Conservation (phyloP, 2,888 invertebrate species). For the Latheticus oryzae region DNA sequence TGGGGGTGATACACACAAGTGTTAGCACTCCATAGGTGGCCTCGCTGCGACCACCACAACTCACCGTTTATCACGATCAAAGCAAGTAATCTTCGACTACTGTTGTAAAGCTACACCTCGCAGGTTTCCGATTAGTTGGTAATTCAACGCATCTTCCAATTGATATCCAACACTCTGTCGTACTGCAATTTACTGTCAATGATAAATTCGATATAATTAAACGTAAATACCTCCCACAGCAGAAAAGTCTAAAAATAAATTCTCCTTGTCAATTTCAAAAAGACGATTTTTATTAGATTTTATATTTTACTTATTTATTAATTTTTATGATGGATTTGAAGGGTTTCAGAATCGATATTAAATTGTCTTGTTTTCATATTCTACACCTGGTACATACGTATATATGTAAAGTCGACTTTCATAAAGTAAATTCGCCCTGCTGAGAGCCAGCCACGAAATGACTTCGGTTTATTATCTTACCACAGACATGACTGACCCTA, state of each 20-base stretch:
- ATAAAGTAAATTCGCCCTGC: conserved; percentile 21
- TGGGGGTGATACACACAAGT: conserved; percentile 48
- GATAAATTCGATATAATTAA: conserved; percentile 21
- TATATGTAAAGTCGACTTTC: conserved; percentile 25
- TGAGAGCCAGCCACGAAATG: no score
- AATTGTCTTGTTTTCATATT: conserved; percentile 20
- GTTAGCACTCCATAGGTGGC: conserved; percentile 56
- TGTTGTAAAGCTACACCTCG: conserved; percentile 45
- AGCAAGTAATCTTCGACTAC: conserved; percentile 49
- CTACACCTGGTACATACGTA: conserved; percentile 34
- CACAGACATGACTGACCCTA: no score
- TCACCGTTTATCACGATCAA: conserved; percentile 53
- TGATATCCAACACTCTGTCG: conserved; percentile 31
- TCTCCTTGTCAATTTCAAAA: conserved; percentile 12
- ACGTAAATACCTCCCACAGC: conserved; percentile 15
- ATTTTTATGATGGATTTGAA: conserved; percentile 18
- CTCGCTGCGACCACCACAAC: conserved; percentile 47
- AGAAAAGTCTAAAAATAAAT: conserved; percentile 21
- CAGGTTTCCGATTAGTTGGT: conserved; percentile 33
- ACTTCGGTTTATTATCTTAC: no score
- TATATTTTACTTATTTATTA: conserved; percentile 37
- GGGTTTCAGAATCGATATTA: conserved; percentile 28
- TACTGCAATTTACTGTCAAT: conserved; percentile 9
- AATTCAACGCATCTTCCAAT: conserved; percentile 34
- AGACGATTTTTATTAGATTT: conserved; percentile 43